Percentiles rank a stretch among this genome's conserved stretches.
phyloP scores from a whole-genome alignment of 2,888 invertebrate species.

The Dryobota labecula region DNA sequence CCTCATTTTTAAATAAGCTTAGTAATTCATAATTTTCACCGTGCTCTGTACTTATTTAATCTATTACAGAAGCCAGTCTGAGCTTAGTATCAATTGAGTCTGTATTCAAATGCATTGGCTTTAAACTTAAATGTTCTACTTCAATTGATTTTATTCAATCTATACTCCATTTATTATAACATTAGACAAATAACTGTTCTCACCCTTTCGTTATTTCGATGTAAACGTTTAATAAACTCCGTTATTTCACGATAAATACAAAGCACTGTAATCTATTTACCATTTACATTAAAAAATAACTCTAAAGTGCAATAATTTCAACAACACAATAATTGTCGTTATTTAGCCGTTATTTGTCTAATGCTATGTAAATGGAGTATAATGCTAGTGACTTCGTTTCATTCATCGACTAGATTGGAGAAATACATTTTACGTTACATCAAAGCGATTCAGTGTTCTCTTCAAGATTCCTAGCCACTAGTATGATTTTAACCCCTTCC shows the following conservation, averaged over 20 bases:
- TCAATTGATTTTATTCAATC: conserved; percentile 14
- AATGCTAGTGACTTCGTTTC: no score
- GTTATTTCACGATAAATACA: no score
- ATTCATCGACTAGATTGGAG: conserved; percentile 1
- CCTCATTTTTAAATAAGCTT: neutral
- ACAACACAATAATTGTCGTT: no score
- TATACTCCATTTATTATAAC: no score
- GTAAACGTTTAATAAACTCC: no score
- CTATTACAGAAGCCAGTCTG: neutral
- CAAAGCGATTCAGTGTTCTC: neutral
- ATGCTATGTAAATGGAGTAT: no score
- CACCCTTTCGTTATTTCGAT: no score
- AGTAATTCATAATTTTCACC: neutral
- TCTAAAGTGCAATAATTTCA: no score
- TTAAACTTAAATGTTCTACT: conserved; percentile 1
- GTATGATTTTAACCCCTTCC: neutral
- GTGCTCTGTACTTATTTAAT: neutral
- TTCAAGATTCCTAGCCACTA: neutral
- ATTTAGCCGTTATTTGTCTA: no score
- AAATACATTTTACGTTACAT: conserved; percentile 7
- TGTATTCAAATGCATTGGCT: conserved; percentile 6
- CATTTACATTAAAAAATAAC: no score
- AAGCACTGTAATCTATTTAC: no score
- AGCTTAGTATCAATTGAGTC: conserved; percentile 1
- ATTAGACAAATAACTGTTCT: no score